These are phyloP conservation scores for Tipula lateralis DNA, from an alignment of 2,888 invertebrate species.

Conservation along the genomic window DNA sequence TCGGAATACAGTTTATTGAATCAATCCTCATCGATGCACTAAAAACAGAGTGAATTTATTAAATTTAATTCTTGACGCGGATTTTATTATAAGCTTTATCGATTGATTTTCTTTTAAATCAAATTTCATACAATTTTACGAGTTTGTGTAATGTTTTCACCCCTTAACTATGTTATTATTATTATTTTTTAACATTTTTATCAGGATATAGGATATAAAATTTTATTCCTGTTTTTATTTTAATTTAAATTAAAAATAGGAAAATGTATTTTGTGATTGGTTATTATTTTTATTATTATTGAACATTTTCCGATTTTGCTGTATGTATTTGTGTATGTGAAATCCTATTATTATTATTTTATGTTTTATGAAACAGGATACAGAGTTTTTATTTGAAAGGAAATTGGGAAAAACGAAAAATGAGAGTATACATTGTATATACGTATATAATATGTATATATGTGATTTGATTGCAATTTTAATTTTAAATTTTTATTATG, in stretches of 20 bases:
- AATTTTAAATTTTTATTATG: background rate
- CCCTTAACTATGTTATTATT: background rate
- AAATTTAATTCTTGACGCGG: background rate
- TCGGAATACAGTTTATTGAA: too few relatives aligned
- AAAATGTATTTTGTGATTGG: background rate
- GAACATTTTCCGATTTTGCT: background rate
- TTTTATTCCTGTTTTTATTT: background rate
- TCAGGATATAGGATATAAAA: conserved; percentile 19
- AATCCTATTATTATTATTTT: conserved; percentile 11
- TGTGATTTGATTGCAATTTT: background rate
- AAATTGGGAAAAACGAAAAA: conserved; percentile 1
- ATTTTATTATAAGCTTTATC: background rate
- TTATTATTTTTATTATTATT: conserved; percentile 19
- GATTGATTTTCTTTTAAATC: background rate
- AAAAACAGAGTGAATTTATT: background rate
- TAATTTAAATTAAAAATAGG: conserved; percentile 9
- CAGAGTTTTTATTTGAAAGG: conserved; percentile 1
- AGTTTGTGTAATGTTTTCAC: background rate
- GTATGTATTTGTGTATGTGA: background rate
- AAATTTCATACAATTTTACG: background rate
- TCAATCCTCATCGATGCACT: background rate
- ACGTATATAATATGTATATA: too few relatives aligned
- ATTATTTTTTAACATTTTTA: background rate
- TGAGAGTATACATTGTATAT: background rate
- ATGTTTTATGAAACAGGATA: background rate